These are phyloP conservation scores for Melitaea cinxia DNA, from an alignment of 1,140 invertebrate species.

Conservation along the genomic window DNA sequence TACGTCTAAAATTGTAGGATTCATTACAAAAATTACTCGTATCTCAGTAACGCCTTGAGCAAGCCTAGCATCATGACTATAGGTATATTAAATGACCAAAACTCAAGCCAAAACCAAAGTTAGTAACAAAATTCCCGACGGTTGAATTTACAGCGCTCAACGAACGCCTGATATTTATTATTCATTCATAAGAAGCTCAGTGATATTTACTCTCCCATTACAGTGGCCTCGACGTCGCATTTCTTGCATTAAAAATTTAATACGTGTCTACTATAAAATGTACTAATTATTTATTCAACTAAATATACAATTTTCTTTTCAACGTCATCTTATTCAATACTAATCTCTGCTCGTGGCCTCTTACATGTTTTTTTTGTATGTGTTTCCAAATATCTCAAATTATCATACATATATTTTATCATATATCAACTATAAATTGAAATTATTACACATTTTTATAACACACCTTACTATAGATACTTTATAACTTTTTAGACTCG, in stretches of 20 bases:
- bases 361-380: too few relatives aligned
- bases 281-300: conserved; percentile 6
- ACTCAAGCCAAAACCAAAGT: conserved; percentile 1
- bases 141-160: conserved; percentile 49
- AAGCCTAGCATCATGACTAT: neutral
- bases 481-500: too few relatives aligned
- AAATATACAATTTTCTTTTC: neutral
- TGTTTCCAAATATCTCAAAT: too few relatives aligned
- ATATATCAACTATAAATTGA: too few relatives aligned
- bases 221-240: conserved; percentile 56
- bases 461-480: too few relatives aligned
- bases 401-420: too few relatives aligned
- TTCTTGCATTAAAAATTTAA: conserved; percentile 65
- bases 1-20: too few relatives aligned
- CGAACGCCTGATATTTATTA: conserved; percentile 60
- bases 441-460: too few relatives aligned
- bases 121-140: conserved; percentile 41
- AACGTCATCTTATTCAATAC: neutral
- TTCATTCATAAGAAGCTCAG: conserved; percentile 67
- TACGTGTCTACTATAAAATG: conserved; percentile 12
- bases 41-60: too few relatives aligned
- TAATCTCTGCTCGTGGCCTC: neutral
- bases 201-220: conserved; percentile 71
- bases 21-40: too few relatives aligned
- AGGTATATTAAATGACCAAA: conserved; percentile 17